Base-by-base conservation (phyloP, 1,140 invertebrate genomes). In the Mesaphorura yosii region DNA sequence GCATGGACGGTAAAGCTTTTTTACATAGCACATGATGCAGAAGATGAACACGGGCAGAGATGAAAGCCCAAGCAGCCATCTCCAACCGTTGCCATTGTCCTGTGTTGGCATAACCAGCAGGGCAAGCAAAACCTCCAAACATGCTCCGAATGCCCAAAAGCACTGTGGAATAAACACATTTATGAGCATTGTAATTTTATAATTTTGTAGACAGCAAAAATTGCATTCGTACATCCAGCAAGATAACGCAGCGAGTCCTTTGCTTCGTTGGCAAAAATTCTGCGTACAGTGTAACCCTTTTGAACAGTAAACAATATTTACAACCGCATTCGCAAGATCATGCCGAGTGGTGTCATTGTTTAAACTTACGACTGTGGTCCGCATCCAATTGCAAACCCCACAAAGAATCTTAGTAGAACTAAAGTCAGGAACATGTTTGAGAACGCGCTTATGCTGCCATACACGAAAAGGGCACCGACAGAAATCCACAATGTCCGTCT, bases 321-420 rank as follows among this genome's bases (percentile, higher is more conserved):
- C 51, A 19, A 28, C 19, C 55, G 57, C 52, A 12, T 52, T 19
- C 25, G n/a, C n/a, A 29, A 47, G 12, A 22, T 23, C 41, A 29
- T 6, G 28, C 27, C 20, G 31, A 54, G 39, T 31, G 55, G 25
- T 7, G 23, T 46, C 28, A 23, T 25, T 7, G 15, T 25, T 10
- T 26, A 27, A 59, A 64, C 86, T 84, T 78, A 95, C 90, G 90
- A 91, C 73, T 96, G 92, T 53, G 91, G 89, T 26, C 91, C 88
- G 70, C 91, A 93, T 57, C 92, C 91, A 67, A 96, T 92, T 22
- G 89, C 88, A 76, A 97, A 94, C 14, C 92, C 92, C 40, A 94
- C 91, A 2, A 94, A 73, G 31, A 88, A 88, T 68, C 92, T 75
- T 25, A 96, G 74, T 50, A 94, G 77, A 17, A 97, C 69, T 26